These are phyloP conservation scores for Dicentrarchus labrax DNA, from an alignment of 2,113 vertebrate genomes.

Conservation along the genomic window DNA sequence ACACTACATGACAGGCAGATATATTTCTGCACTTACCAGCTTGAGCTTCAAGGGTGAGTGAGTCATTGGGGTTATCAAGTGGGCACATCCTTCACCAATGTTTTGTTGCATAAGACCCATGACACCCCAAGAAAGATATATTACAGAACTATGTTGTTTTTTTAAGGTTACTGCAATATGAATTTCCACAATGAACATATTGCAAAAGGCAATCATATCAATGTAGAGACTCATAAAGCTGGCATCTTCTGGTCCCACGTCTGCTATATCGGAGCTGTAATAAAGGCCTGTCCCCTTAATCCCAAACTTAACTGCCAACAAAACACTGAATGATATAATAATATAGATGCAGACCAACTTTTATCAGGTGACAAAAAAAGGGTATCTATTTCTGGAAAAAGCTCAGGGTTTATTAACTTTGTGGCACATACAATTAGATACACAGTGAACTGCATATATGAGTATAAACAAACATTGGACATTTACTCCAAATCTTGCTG, in stretches of 20 bases:
- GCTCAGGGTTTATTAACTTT: no score
- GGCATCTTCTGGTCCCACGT: background rate
- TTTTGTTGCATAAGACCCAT: slow-evolving; percentile 13
- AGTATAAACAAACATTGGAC: background rate
- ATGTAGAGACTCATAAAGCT: slow-evolving; percentile 45
- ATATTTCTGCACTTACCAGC: slow-evolving; percentile 15
- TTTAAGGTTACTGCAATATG: slow-evolving; percentile 36
- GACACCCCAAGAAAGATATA: slow-evolving; percentile 1
- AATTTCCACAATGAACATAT: slow-evolving; percentile 38
- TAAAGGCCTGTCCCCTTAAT: slow-evolving; percentile 22
- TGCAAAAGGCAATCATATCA: slow-evolving; percentile 28
- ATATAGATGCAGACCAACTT: background rate
- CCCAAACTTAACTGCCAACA: background rate
- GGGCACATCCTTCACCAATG: background rate
- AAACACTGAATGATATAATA: background rate
- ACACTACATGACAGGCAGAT: slow-evolving; percentile 10
- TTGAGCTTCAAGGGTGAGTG: slow-evolving; percentile 17
- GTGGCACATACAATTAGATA: background rate
- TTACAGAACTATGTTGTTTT: background rate
- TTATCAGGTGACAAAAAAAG: background rate
- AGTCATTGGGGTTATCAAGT: slow-evolving; percentile 25
- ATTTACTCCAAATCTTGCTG: background rate
- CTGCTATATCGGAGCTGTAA: slow-evolving; percentile 1
- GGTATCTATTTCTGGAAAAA: background rate
- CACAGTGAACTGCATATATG: background rate